Evolutionary conservation across 2,888 invertebrate species (phyloP), one percentile per base, ranked within the genome.

Genomic region (Automeris io): DNA sequence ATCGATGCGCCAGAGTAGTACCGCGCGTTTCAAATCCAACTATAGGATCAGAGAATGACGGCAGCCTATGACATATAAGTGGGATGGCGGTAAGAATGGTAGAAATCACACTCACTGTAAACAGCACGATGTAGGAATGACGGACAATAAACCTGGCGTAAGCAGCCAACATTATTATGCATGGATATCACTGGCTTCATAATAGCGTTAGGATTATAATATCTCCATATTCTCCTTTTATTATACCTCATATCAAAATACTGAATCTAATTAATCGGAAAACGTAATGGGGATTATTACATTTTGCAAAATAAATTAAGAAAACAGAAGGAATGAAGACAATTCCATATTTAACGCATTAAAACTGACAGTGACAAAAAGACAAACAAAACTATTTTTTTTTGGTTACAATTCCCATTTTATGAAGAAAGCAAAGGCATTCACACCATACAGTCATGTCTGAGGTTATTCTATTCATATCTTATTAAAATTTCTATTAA

Each of bases 1-100:
- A 87, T 37, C 95, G 90, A 63, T 93, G 90, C 2, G 95, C 91
- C 57, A 97, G 88, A 31, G 88, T 82, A 1, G 97, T 97, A n/a
- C 96, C 96, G 46, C 97, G 89, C 8, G 97, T 93, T 72, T 96
- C 96, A 79, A 97, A 98, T 3, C 97, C 97, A 91, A 96, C 80
- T 63, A 94, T 91, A 16, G 97, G 97, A 74, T 97, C 95, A 48
- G 92, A 90, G 80, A 97, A 97, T 70, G 93, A 92, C 23, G 96
- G 96, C 25, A 81, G 52, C 18, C 70, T 62, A 57, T 69, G 82
- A 51, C 68, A 81, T 42, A 82, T 54, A 29, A 87, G 51, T 2
- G 87, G 85, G 37, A 87, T 68, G 33, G 83, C 67, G 40, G 85
- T 81, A 9, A 86, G 69, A 44, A 72, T 49, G 24, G 80, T 78